Conservation (phyloP, 2,888 invertebrate genomes). For the Morinoia aosen region DNA sequence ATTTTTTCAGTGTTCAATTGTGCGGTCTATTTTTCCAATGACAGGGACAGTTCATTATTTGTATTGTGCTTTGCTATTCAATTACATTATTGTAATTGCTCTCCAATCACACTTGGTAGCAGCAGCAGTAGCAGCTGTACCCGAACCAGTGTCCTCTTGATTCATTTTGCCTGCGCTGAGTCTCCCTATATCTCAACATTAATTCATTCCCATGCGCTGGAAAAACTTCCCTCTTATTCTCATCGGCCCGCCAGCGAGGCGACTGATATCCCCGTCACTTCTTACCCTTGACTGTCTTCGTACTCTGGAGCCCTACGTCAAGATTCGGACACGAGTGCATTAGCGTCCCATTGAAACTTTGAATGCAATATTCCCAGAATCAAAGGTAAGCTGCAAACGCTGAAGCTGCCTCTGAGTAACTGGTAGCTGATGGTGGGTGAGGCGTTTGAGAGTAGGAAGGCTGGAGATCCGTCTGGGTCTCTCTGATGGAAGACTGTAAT, state of each 20-base stretch:
- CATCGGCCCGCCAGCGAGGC: neutral
- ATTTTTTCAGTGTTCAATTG: neutral
- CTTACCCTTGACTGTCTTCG: constrained; percentile 39
- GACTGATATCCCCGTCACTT: neutral
- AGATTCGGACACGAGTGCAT: constrained; percentile 42
- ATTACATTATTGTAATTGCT: too few species aligned
- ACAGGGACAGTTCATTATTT: neutral
- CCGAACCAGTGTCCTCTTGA: neutral
- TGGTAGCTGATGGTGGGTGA: neutral
- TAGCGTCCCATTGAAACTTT: constrained; percentile 36
- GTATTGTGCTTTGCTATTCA: neutral
- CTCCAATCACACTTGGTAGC: neutral
- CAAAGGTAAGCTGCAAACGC: constrained; percentile 21
- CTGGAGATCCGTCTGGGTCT: neutral
- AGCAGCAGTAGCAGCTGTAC: neutral
- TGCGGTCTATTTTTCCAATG: neutral
- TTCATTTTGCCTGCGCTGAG: neutral
- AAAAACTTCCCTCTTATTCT: neutral
- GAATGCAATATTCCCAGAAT: constrained; percentile 32
- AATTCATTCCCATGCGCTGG: neutral
- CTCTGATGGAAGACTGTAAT: neutral
- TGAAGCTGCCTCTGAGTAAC: neutral
- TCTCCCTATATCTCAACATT: neutral
- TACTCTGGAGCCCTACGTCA: neutral
- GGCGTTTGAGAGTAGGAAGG: neutral